phyloP scores from a whole-genome alignment of 2,113 vertebrate genomes.

The Sialia sialis region DNA sequence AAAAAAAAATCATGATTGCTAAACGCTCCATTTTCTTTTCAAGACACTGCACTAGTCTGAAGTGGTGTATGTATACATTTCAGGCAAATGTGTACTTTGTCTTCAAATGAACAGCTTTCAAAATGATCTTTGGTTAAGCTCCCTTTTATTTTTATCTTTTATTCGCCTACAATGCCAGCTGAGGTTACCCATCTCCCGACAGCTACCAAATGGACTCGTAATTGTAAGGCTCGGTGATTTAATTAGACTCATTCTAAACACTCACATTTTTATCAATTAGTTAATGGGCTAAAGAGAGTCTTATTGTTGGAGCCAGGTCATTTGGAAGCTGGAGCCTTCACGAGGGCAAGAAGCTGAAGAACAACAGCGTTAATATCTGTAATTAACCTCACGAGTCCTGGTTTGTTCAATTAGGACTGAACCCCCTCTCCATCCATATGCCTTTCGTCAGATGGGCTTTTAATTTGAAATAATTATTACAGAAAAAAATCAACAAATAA shows the following conservation, averaged over 20 bases:
- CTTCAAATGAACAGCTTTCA: constrained; percentile 80
- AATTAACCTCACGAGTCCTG: constrained; percentile 81
- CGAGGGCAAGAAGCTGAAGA: constrained; percentile 80
- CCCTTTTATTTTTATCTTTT: constrained; percentile 79
- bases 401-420: constrained; percentile 76
- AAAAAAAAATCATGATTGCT: constrained; percentile 30
- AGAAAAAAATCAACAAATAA: constrained; percentile 65
- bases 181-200: constrained; percentile 79
- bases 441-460: constrained; percentile 71
- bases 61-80: constrained; percentile 73
- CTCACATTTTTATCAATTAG: constrained; percentile 87
- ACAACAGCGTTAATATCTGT: constrained; percentile 80
- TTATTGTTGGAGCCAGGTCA: constrained; percentile 82
- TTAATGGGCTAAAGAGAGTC: constrained; percentile 83
- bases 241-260: constrained; percentile 84
- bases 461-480: constrained; percentile 69
- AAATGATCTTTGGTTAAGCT: constrained; percentile 79
- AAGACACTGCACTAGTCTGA: constrained; percentile 62
- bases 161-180: constrained; percentile 74
- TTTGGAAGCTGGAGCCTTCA: constrained; percentile 80
- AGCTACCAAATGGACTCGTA: constrained; percentile 78
- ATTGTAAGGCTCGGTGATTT: constrained; percentile 81
- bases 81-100: constrained; percentile 77
- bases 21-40: constrained; percentile 67
- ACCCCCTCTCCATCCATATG: constrained; percentile 71